A percentile compares a stretch with the other conserved stretches of the same genome.
Evolutionary conservation across 2,113 vertebrate species (phyloP).

Genomic region (Salvelinus fontinalis): DNA sequence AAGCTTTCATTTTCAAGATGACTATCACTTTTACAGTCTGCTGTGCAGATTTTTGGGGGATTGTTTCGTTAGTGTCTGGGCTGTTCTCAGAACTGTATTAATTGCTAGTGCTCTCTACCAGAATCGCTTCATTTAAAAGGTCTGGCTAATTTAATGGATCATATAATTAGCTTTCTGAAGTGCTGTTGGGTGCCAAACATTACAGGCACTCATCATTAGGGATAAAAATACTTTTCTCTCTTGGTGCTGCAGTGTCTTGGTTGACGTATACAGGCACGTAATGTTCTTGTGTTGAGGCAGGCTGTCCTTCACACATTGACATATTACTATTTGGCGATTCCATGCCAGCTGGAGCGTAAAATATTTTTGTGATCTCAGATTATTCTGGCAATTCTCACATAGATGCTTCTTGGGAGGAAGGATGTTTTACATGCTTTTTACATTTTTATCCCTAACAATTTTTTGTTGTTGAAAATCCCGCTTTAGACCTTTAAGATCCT

Average conservation of each 20-base stretch:
- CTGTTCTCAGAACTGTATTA: conserved; percentile 67
- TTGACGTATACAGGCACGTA: background rate
- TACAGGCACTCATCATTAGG: conserved; percentile 46
- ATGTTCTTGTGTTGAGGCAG: background rate
- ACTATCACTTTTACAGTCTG: conserved; percentile 43
- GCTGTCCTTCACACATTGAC: background rate
- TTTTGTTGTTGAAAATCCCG: no score
- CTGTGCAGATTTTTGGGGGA: conserved; percentile 37
- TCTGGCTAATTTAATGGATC: conserved; percentile 73
- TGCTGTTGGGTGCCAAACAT: conserved; percentile 44
- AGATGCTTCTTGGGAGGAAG: no score
- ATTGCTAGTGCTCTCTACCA: conserved; percentile 61
- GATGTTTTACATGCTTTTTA: no score
- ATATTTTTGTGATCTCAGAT: no score
- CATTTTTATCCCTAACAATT: no score
- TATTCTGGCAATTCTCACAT: no score
- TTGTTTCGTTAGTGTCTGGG: conserved; percentile 58
- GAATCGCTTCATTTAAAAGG: conserved; percentile 71
- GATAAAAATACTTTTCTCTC: conserved; percentile 49
- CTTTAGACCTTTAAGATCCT: no score
- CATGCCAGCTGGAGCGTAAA: no score
- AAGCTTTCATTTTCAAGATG: conserved; percentile 47
- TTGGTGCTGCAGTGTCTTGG: background rate
- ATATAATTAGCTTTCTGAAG: conserved; percentile 64
- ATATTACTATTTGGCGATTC: background rate